Conservation (phyloP, 2,797 vertebrate genomes). For the Lepus townsendii region DNA sequence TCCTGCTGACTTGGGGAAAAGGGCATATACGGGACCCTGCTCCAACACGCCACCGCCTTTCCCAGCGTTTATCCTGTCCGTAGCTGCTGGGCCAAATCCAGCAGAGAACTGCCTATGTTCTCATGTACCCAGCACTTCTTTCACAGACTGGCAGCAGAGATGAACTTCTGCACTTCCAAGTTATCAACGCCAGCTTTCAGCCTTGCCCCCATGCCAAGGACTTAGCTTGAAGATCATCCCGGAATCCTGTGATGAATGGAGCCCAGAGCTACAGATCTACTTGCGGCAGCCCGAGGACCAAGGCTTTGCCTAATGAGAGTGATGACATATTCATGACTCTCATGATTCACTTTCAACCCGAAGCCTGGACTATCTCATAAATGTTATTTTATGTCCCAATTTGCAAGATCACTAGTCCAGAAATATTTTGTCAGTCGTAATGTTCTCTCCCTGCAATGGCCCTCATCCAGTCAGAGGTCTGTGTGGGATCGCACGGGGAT, state of each 20-base stretch:
- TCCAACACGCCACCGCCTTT: fast-evolving
- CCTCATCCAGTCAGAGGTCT: background rate
- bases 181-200: slow-evolving; percentile 57
- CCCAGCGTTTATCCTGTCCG: background rate
- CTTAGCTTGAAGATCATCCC: slow-evolving; percentile 43
- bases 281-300: background rate
- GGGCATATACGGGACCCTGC: fast-evolving
- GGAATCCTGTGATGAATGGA: slow-evolving; percentile 51
- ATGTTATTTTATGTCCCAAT: slow-evolving; percentile 74
- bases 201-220: slow-evolving; percentile 38
- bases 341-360: slow-evolving; percentile 70
- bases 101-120: background rate
- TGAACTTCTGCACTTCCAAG: background rate
- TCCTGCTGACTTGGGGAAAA: background rate
- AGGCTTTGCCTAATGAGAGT: slow-evolving; percentile 68
- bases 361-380: slow-evolving; percentile 67
- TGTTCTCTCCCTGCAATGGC: slow-evolving; percentile 4
- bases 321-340: slow-evolving; percentile 67
- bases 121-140: background rate
- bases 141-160: background rate
- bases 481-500: background rate
- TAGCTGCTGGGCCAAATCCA: background rate
- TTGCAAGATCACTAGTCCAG: slow-evolving; percentile 2
- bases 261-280: slow-evolving; percentile 5
- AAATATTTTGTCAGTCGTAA: slow-evolving; percentile 25